A percentile compares a stretch with the other conserved stretches of the same genome.
phyloP scores from a whole-genome alignment of 2,113 vertebrate species.

The Pelecanoides urinatrix region DNA sequence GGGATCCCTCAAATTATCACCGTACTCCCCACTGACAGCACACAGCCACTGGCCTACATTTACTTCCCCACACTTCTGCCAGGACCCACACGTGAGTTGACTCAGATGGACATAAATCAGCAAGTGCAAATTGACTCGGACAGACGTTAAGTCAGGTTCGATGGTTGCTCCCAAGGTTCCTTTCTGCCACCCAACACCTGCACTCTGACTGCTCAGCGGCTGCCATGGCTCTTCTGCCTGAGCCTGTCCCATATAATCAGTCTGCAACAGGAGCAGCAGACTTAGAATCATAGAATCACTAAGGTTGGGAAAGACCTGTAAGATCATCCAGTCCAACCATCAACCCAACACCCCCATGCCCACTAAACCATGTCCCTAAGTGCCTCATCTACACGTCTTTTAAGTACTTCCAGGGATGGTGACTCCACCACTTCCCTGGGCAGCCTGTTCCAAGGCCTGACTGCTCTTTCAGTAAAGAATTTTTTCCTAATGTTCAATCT shows the following conservation, averaged over 20 bases:
- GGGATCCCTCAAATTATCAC: not conserved
- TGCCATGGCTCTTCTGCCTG: not conserved
- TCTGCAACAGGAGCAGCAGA: not conserved
- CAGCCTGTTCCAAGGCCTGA: too few species aligned
- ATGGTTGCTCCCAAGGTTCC: not conserved
- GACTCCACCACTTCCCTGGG: too few species aligned
- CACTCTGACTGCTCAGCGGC: not conserved
- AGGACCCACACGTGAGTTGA: not conserved
- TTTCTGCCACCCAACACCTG: not conserved
- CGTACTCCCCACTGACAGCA: fast-evolving
- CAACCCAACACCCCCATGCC: too few species aligned
- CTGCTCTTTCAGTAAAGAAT: too few species aligned
- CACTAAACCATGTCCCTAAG: too few species aligned
- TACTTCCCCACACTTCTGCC: not conserved
- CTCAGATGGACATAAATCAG: not conserved
- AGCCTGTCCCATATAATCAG: not conserved
- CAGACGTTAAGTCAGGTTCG: not conserved
- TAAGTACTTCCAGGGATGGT: too few species aligned
- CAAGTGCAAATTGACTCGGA: not conserved
- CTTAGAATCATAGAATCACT: too few species aligned
- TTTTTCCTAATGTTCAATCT: too few species aligned
- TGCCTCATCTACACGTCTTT: too few species aligned
- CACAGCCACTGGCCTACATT: not conserved
- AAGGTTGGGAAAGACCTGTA: too few species aligned
- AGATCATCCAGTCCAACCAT: too few species aligned